Percentiles rank a stretch among this genome's conserved stretches.
These are phyloP conservation scores for Disparrhopalites patrizii DNA, from an alignment of 2,888 invertebrate species.

Conservation along the genomic window DNA sequence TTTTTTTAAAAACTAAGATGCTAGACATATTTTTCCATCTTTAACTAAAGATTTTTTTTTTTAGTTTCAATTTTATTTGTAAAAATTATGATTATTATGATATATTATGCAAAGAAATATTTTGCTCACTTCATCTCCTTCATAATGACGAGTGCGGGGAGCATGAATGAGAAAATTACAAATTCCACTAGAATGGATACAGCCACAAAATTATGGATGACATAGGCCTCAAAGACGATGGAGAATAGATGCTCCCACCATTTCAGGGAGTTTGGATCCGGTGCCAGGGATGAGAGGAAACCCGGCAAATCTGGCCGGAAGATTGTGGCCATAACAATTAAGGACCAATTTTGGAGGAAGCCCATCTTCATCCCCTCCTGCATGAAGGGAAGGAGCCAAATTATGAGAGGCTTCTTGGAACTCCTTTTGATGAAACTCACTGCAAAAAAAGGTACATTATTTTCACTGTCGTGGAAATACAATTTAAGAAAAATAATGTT, in stretches of 20 bases:
- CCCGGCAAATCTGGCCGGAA: neutral
- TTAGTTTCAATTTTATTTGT: no score
- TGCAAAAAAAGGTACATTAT: no score
- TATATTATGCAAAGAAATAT: no score
- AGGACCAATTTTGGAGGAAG: neutral
- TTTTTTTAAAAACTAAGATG: no score
- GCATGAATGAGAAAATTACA: neutral
- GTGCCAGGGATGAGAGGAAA: neutral
- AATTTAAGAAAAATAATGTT: neutral
- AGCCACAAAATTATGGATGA: neutral
- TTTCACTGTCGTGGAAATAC: no score
- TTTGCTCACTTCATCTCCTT: constrained; percentile 3
- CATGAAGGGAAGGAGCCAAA: neutral
- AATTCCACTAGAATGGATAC: neutral
- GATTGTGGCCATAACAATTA: neutral
- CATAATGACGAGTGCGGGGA: neutral
- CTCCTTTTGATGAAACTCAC: neutral
- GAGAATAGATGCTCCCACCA: neutral
- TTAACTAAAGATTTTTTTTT: no score
- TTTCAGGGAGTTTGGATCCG: neutral
- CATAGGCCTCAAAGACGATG: neutral
- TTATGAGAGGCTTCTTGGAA: neutral
- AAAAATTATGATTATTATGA: no score
- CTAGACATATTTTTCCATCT: no score
- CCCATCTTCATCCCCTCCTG: constrained; percentile 4